Evolutionary conservation across 2,888 invertebrate genomes (phyloP), one percentile per base, ranked within the genome.

Genomic region (Idaea biselata): DNA sequence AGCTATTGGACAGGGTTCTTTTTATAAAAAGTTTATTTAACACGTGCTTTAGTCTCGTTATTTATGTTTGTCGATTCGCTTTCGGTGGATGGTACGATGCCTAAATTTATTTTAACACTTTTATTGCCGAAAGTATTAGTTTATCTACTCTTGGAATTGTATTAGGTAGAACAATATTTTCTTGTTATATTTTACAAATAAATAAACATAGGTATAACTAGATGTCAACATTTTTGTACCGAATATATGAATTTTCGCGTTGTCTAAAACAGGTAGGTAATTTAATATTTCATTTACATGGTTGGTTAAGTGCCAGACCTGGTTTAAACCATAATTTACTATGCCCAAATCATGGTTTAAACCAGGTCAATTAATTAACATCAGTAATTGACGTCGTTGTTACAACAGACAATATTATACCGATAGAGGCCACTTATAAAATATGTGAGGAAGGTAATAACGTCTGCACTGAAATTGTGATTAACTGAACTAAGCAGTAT

Each of bases 1-100:
- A 79, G 84, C 86, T 89, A 89, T 90, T 89, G 89, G 87, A 84
- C 86, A 79, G 79, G 82, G 82, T 80, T 82, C 82, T 84, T 87
- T 87, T 86, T 85, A 85, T 83, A 85, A 84, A 84, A 86, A 82
- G 80, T 86, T 84, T 86, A 87, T 86, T 83, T 84, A 83, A 84
- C 83, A 83, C 80, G 80, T 82, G 79, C 81, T 83, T 81, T 79
- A 79, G 74, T 75, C 73, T 55, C 67, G 71, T 76, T 76, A 79
- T 80, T 80, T 80, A 80, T 78, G 75, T 73, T 60, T 63, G 68
- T 65, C 68, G 66, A 73, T 72, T 66, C 69, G 71, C 68, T 69
- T 78, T 74, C 71, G 72, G 65, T 69, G 63, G 58, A 65, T 69
- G 70, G 63, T 74, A 73, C 74, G 75, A 72, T 71, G 70, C 59